Conservation (phyloP, 2,797 vertebrate species). For the Tragelaphus eurycerus region DNA sequence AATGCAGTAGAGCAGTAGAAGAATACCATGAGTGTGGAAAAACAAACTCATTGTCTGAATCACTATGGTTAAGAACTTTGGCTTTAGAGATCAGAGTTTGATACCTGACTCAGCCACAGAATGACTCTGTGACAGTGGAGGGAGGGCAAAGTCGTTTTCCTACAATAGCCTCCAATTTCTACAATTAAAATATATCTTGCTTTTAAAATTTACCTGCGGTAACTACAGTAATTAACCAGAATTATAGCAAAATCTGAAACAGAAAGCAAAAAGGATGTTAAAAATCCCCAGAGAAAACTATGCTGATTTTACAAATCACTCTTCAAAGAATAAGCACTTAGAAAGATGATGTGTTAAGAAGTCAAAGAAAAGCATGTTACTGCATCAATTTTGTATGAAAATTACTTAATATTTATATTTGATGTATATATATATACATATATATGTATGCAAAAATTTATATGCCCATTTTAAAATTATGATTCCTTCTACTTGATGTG, state of each 20-base stretch:
- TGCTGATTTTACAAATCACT: background rate
- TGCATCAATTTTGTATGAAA: background rate
- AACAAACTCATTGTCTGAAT: background rate
- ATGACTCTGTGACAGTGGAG: background rate
- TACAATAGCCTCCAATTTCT: background rate
- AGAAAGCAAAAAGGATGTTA: background rate
- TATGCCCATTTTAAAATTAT: background rate
- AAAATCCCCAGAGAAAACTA: background rate
- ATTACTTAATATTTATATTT: background rate
- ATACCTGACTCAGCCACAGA: background rate
- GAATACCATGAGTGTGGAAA: background rate
- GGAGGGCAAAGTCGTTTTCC: background rate
- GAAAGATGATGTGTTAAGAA: background rate
- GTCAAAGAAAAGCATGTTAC: background rate
- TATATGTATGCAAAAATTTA: background rate
- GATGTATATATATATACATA: background rate
- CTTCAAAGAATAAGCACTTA: background rate
- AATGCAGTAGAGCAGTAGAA: background rate
- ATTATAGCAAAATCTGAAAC: background rate
- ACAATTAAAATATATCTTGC: background rate
- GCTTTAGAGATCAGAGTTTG: background rate
- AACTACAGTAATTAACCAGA: background rate
- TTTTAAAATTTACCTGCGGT: background rate
- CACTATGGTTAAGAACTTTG: background rate
- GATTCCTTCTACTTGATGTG: background rate